phyloP scores from a whole-genome alignment of 2,113 vertebrate species.

The Pygoscelis adeliae region DNA sequence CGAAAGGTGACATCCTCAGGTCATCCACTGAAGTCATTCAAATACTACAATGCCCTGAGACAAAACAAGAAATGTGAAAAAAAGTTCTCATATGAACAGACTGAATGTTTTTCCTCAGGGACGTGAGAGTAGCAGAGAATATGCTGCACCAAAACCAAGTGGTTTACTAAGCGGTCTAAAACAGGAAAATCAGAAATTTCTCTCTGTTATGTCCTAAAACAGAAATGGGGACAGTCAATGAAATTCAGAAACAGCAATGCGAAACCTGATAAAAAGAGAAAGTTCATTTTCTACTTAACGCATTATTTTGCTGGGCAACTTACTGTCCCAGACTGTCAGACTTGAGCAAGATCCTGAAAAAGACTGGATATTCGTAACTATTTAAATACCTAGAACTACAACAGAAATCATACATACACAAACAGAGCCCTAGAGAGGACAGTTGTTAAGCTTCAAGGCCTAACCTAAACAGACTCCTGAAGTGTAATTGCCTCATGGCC shows the following conservation, averaged over 20 bases:
- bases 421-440: not conserved
- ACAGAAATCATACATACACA: not conserved
- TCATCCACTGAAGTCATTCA: not conserved
- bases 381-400: not conserved
- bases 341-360: not conserved
- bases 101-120: not conserved
- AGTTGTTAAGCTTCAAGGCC: not conserved
- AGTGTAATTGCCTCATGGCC: not conserved
- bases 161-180: not conserved
- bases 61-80: not conserved
- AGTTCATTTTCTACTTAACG: not conserved
- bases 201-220: not conserved
- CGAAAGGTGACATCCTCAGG: not conserved
- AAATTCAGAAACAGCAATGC: not conserved
- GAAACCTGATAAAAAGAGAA: not conserved
- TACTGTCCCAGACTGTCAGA: not conserved
- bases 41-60: not conserved
- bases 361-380: not conserved
- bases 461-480: not conserved
- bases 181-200: not conserved
- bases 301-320: not conserved
- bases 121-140: not conserved
- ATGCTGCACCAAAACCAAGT: not conserved
- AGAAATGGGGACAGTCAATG: not conserved
- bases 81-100: not conserved